Evolutionary conservation across 1,140 invertebrate genomes (phyloP).

Genomic region (Bombyx mandarina): DNA sequence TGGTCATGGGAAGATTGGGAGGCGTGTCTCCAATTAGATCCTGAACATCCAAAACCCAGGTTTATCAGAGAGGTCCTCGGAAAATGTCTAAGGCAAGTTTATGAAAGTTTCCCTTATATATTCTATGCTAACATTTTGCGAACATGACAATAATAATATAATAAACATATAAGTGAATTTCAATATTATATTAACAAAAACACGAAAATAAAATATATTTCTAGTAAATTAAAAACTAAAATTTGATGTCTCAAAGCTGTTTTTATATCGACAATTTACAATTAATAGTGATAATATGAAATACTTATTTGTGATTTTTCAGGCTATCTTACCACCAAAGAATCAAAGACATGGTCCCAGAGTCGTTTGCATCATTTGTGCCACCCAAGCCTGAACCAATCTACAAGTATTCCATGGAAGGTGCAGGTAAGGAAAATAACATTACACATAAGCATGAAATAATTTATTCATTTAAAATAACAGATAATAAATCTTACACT

Average conservation of each 20-base stretch:
- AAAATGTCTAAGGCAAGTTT: slow-evolving; percentile 86
- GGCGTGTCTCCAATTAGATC: slow-evolving; percentile 85
- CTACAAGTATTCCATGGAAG: slow-evolving; percentile 87
- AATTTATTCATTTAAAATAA: slow-evolving; percentile 19
- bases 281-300: background rate
- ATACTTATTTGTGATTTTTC: slow-evolving; percentile 9
- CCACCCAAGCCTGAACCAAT: slow-evolving; percentile 84
- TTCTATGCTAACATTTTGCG: too few species aligned
- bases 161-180: background rate
- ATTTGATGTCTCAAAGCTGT: too few species aligned
- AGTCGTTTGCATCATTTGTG: slow-evolving; percentile 86
- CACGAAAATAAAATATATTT: too few species aligned
- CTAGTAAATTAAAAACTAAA: too few species aligned
- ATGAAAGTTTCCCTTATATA: too few species aligned
- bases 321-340: slow-evolving; percentile 96
- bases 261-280: too few species aligned
- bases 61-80: slow-evolving; percentile 95
- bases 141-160: too few species aligned
- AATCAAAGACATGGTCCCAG: slow-evolving; percentile 92
- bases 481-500: slow-evolving; percentile 42
- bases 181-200: background rate
- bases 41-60: slow-evolving; percentile 94
- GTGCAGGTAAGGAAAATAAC: slow-evolving; percentile 76
- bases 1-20: slow-evolving; percentile 99
- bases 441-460: slow-evolving; percentile 6